Evolutionary conservation across 1,140 invertebrate genomes (phyloP).

Genomic region (Scaptomyza graminum): DNA sequence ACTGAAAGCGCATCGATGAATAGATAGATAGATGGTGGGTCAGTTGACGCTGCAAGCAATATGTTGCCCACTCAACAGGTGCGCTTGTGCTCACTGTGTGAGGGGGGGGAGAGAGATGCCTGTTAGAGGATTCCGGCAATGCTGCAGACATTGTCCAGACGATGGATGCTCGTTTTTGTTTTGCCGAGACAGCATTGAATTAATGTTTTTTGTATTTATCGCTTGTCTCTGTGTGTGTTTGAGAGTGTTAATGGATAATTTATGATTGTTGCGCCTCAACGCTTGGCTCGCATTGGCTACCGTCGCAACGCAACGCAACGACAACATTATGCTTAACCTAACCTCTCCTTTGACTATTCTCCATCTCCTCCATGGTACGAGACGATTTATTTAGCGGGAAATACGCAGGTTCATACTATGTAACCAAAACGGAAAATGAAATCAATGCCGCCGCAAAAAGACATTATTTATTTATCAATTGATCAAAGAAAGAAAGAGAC

Average conservation of each 20-base stretch:
- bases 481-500: constrained; percentile 27
- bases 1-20: too few species aligned
- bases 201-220: too few species aligned
- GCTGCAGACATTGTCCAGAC: constrained; percentile 18
- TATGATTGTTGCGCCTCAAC: constrained; percentile 41
- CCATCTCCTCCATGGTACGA: background rate
- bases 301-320: too few species aligned
- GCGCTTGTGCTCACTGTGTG: background rate
- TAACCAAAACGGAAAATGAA: constrained; percentile 5
- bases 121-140: background rate
- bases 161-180: background rate
- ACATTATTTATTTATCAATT: constrained; percentile 34
- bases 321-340: too few species aligned
- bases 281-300: constrained; percentile 8
- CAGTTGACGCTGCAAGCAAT: too few species aligned
- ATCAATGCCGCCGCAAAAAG: constrained; percentile 8
- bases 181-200: constrained; percentile 19
- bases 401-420: background rate
- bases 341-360: background rate
- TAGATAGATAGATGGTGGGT: too few species aligned
- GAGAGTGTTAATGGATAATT: constrained; percentile 24
- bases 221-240: too few species aligned
- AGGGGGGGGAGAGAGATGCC: background rate
- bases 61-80: too few species aligned
- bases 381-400: constrained; percentile 34